Evolutionary conservation across 1,140 invertebrate genomes (phyloP).

Genomic region (Drosophila chauvacae): DNA sequence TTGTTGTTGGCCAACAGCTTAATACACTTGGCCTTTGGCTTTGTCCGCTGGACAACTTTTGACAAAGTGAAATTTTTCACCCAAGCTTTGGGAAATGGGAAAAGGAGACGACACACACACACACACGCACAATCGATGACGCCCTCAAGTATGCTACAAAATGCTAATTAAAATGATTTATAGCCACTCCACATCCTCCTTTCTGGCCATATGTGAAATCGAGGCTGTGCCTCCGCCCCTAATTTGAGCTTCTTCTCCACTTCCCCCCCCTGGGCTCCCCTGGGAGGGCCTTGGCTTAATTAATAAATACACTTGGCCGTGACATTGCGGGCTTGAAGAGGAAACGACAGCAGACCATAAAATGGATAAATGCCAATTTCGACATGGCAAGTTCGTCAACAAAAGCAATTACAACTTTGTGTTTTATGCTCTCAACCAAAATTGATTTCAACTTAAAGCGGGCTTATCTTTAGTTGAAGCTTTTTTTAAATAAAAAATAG

Average conservation of each 20-base stretch:
- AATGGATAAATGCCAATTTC: conserved; percentile 64
- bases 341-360: conserved; percentile 31
- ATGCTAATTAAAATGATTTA: conserved; percentile 81
- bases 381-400: conserved; percentile 19
- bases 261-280: not conserved
- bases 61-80: conserved; percentile 53
- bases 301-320: conserved; percentile 61
- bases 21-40: conserved; percentile 57
- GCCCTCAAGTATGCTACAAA: conserved; percentile 39
- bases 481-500: not conserved
- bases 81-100: conserved; percentile 1
- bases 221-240: conserved; percentile 26
- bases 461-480: conserved; percentile 6
- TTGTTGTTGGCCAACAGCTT: conserved; percentile 63
- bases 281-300: conserved; percentile 50
- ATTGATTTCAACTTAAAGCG: conserved; percentile 20
- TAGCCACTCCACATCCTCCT: conserved; percentile 19
- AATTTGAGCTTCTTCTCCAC: conserved; percentile 30
- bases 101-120: not conserved
- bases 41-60: conserved; percentile 30
- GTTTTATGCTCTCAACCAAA: not conserved
- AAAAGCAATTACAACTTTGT: conserved; percentile 38
- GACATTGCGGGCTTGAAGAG: not conserved
- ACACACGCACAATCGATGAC: conserved; percentile 44
- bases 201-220: conserved; percentile 48